Conservation (phyloP, 2,888 invertebrate genomes). For the Acronicta psi region DNA sequence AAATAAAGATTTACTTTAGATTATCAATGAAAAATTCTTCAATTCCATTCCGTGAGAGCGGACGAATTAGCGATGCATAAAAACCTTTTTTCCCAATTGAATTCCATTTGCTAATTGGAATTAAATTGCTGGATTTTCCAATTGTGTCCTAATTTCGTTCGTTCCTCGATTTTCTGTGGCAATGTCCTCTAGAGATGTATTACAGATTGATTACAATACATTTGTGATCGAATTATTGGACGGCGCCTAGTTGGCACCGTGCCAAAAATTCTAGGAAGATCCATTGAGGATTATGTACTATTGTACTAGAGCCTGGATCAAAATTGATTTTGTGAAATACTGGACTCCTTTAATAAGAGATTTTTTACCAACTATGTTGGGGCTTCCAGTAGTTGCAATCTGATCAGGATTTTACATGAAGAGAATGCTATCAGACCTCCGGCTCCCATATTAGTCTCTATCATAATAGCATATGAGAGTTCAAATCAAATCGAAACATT, state of each 20-base stretch:
- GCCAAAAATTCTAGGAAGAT: constrained; percentile 27
- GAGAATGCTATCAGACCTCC: no score
- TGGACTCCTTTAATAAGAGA: no score
- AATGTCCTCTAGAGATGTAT: constrained; percentile 28
- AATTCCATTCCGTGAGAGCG: constrained; percentile 2
- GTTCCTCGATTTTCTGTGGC: constrained; percentile 12
- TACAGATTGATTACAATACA: constrained; percentile 34
- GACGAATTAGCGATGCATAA: constrained; percentile 36
- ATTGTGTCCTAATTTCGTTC: constrained; percentile 27
- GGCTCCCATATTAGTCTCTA: no score
- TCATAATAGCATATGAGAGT: no score
- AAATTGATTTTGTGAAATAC: no score
- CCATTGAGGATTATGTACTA: background rate
- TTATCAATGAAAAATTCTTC: background rate
- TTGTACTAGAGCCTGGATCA: background rate
- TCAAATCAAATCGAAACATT: no score
- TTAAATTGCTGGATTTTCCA: constrained; percentile 38
- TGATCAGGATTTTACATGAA: no score
- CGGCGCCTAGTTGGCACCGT: constrained; percentile 18
- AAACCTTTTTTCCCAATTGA: constrained; percentile 28
- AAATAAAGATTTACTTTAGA: background rate
- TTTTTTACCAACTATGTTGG: no score
- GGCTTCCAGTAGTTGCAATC: no score
- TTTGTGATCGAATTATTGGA: constrained; percentile 45
- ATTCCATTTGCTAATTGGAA: constrained; percentile 53